Evolutionary conservation across 1,140 invertebrate species (phyloP), one percentile per base, ranked within the genome.

Genomic region (Pseudomyrmex flavicornis): DNA sequence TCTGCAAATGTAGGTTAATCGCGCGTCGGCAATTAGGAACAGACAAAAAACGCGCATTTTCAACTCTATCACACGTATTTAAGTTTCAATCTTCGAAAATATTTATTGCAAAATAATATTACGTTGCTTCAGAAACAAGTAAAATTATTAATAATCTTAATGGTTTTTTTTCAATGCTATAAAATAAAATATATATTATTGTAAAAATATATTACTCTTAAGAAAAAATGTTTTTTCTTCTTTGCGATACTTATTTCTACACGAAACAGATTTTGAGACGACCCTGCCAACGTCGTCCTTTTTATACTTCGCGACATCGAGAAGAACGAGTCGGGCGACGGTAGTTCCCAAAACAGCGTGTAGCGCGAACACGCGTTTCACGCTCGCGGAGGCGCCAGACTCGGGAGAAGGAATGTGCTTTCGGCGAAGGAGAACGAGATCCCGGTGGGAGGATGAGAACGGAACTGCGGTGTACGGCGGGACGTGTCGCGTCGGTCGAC

Each of bases 401-500:
- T 12, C 15, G 54, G 26, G 54, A 44, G 52, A 13, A 50, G 56
- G 59, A 52, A 73, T 46, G 56, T 35, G 69, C 84, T 75, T 65
- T 83, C 65, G 82, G 9, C 15, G 70, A 20, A 22, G 20, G 84
- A 69, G 84, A 84, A 54, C 22, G 62, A 35, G 52, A 66, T 63
- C n/a, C 61, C 69, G 61, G 72, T 50, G 59, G 17, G 61, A 13
- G n/a, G 35, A 50, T 35, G 61, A 48, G 46, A 52, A 52, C 8
- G 73, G 17, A 77, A 77, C 61, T 65, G 74, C 61, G 17, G 44
- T 61, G 73, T 62, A 26, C 50, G 20, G 20, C n/a, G 48, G 22
- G 20, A 80, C 54, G 35, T 46, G 74, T 79, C 63, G 63, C 54
- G 46, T 69, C n/a, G 50, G 70, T 56, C 63, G 62, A 79, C 74